Base-by-base conservation (phyloP, 2,888 invertebrate species). In the Xestia c-nigrum region DNA sequence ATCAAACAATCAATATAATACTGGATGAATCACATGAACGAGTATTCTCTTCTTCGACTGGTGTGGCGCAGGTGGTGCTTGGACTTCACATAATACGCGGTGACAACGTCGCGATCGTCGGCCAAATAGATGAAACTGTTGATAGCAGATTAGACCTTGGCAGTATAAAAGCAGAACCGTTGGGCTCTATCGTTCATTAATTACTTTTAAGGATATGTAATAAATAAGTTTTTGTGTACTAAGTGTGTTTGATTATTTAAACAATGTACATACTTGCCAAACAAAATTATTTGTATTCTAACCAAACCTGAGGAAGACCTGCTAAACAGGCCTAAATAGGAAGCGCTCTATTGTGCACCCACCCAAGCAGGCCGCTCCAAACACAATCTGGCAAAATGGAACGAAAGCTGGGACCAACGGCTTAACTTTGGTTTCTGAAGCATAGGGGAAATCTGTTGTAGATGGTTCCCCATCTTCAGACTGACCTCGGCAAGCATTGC, bases 1-100 rank as follows among this genome's bases (percentile, higher is more conserved):
- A 99, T 95, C 99, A 99, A 96, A 99, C 99, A n/a, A 99, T 99
- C 87, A 99, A 99, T 93, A 97, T 99, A 85, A 99, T 99, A 90
- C 96, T 99, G 85, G 99, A 99, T 92, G 99, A 99, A 95, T 99
- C 99, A 55, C 99, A 99, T 92, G 99, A 99, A 95, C 97, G 99
- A 90, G 99, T 99, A n/a, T 99, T 99, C 95, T 99, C 99, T 69
- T 98, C 98, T 16, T 98, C 98, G 1, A 97, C 98, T 87, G 99
- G 99, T 50, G 99, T 99, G 55, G 96, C 96, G 61, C 96, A 96
- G 89, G 99, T 99, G 77, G 99, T 99, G 77, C 97, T 99, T 65
- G 99, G 99, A 40, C 97, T 99, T 72, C 99, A 99, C 93, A 99
- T 99, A 85, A 99, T 99, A 87, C 97, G 99, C 90, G 99, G 99